Conservation (phyloP, 1,140 invertebrate genomes). For the Drosophila parvula region DNA sequence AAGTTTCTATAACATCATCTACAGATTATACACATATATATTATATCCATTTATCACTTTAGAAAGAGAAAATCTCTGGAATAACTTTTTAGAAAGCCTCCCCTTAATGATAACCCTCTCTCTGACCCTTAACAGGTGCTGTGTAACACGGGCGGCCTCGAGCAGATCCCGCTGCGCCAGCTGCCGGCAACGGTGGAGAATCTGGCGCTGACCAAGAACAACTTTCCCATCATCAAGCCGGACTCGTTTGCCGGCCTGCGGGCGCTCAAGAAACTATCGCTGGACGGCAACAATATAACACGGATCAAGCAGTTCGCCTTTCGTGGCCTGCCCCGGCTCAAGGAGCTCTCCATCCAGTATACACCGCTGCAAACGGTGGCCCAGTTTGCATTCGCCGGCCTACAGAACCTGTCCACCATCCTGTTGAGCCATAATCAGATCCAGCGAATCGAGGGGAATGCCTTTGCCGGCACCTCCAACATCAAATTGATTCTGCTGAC, state of each 20-base stretch:
- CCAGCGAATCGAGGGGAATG: constrained; percentile 90
- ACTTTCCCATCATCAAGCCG: constrained; percentile 90
- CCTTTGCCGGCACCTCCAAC: constrained; percentile 93
- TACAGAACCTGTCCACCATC: constrained; percentile 91
- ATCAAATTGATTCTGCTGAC: constrained; percentile 89
- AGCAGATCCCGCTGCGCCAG: constrained; percentile 89
- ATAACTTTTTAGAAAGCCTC: not conserved
- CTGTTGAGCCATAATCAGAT: constrained; percentile 92
- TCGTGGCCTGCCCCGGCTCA: constrained; percentile 89
- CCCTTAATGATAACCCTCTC: not conserved
- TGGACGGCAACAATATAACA: constrained; percentile 92
- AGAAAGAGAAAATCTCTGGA: not conserved
- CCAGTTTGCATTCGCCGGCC: constrained; percentile 91
- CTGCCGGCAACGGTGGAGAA: constrained; percentile 91
- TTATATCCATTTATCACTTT: not conserved
- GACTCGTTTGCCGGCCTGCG: constrained; percentile 91
- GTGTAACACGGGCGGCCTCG: constrained; percentile 92
- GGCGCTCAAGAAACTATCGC: constrained; percentile 88
- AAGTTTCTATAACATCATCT: no score
- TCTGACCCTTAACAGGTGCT: constrained; percentile 87
- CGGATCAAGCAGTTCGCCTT: constrained; percentile 92
- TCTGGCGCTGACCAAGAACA: constrained; percentile 91
- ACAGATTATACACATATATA: no score
- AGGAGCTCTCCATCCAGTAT: constrained; percentile 92
- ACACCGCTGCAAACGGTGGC: constrained; percentile 90